Base-by-base conservation (phyloP, 1,140 invertebrate genomes). In the Drosophila rufa region DNA sequence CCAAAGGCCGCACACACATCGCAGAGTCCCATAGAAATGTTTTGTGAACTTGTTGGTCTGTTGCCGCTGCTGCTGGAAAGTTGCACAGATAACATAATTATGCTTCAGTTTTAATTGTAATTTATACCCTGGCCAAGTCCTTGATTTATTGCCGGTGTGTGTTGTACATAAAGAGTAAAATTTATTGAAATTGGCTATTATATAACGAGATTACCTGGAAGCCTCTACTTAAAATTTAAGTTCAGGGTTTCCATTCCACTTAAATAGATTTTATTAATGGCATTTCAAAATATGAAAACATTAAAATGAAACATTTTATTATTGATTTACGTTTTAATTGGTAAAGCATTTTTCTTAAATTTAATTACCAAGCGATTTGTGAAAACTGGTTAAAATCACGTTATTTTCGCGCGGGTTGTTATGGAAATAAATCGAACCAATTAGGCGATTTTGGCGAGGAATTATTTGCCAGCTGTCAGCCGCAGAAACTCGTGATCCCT, bases 31-130 rank as follows among this genome's bases (percentile, higher is more conserved):
- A 19, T 57, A 38, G 12, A 61, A 59, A 67, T 78, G 82, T 68
- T 74, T 73, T 81, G 61, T 38, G 38, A 53, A 56, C 57, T 80
- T 40, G 47, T 75, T 57, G 25, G 53, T 78, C 71, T 59, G 59
- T 48, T 56, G 55, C 58, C 75, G 33, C 75, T 60, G 59, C 33
- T 36, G 33, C 33, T 62, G 57, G 48, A 79, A 64, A 65, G 64
- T 59, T 77, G 45, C 51, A 42, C 19, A 82, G 69, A 79, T 79
- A 87, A 66, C 67, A 73, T 87, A 87, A 83, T 86, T 83, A 86
- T 68, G 64, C 75, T 82, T 69, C 75, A 73, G 84, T 71, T 83
- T 87, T 86, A 86, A 86, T 86, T 86, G 82, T 86, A 86, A 86
- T 86, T 86, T 86, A 86, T 86, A 85, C 51, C 58, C 56, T 51